Conservation (phyloP, 2,113 vertebrate species). For the Channa argus region DNA sequence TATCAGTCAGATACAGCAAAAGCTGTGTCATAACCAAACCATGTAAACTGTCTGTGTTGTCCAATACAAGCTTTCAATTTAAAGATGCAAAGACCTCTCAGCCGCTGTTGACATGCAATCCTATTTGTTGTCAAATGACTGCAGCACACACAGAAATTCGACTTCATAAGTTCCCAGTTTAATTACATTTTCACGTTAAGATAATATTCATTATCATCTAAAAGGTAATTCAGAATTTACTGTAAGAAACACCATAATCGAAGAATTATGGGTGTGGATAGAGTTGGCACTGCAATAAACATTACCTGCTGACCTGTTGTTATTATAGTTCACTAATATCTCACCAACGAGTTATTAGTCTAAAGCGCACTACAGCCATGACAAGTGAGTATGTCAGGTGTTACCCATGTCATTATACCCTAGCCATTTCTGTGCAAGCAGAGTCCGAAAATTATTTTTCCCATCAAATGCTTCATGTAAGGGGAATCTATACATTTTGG, state of each 20-base stretch:
- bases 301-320: constrained; percentile 50
- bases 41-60: background rate
- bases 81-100: constrained; percentile 12
- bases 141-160: constrained; percentile 14
- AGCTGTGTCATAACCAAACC: background rate
- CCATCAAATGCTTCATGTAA: too few species aligned
- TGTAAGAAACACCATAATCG: background rate
- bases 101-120: constrained; percentile 31
- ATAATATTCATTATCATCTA: background rate
- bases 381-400: constrained; percentile 23
- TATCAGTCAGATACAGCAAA: background rate
- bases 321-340: constrained; percentile 10
- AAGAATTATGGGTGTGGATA: background rate
- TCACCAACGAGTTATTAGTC: constrained; percentile 1
- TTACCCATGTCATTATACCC: constrained; percentile 35
- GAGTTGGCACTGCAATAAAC: constrained; percentile 9
- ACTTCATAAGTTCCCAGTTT: constrained; percentile 14
- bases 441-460: background rate
- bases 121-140: constrained; percentile 32
- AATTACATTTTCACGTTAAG: constrained; percentile 1
- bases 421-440: constrained; percentile 23
- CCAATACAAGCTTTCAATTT: constrained; percentile 7
- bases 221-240: constrained; percentile 14
- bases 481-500: too few species aligned
- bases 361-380: constrained; percentile 11